phyloP scores from a whole-genome alignment of 2,888 invertebrate genomes.

The Heliconius cydno region DNA sequence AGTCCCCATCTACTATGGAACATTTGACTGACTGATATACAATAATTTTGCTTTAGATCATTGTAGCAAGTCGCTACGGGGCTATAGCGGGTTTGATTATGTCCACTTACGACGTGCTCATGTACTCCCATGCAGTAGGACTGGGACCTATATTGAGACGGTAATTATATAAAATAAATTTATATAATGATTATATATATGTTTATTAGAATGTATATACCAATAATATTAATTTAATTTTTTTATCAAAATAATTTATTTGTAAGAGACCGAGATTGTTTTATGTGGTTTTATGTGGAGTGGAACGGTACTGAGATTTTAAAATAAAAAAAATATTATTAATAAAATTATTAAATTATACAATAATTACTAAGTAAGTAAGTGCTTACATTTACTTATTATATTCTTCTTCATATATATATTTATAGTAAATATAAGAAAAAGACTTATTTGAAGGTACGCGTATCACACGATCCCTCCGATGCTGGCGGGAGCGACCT shows the following conservation, averaged over 20 bases:
- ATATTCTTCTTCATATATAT: no score
- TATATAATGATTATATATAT: not conserved
- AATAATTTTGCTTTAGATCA: not conserved
- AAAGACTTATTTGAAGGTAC: slow-evolving; percentile 55
- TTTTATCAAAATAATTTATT: no score
- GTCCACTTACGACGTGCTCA: slow-evolving; percentile 24
- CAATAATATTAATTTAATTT: not conserved
- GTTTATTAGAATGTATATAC: not conserved
- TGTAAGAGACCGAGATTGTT: no score
- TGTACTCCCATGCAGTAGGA: slow-evolving; percentile 12
- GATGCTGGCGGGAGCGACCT: slow-evolving; percentile 71
- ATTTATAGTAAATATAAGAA: not conserved
- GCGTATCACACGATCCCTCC: slow-evolving; percentile 64
- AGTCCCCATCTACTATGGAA: no score
- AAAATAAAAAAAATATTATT: no score
- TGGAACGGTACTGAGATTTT: no score
- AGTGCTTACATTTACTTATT: no score
- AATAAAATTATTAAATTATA: no score
- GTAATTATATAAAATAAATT: slow-evolving; percentile 48
- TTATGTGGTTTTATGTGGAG: no score
- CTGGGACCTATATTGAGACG: slow-evolving; percentile 55
- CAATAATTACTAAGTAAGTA: not conserved
- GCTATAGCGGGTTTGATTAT: slow-evolving; percentile 32
- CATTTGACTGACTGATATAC: not conserved
- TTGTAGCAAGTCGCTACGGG: slow-evolving; percentile 18